Base-by-base conservation (phyloP, 2,888 invertebrate genomes). In the Apamea epomidion region DNA sequence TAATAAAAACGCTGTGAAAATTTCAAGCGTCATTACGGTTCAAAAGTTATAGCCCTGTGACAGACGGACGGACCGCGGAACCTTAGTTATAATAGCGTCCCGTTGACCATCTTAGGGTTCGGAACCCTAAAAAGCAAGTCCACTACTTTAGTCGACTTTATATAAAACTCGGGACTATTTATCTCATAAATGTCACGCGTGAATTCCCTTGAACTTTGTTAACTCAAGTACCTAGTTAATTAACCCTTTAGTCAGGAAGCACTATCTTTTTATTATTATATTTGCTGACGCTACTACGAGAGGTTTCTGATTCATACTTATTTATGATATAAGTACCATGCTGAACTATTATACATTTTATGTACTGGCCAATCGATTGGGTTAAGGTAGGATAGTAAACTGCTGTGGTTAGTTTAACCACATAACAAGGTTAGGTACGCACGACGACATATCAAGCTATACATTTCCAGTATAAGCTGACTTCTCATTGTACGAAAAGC, bases 121-220 rank as follows among this genome's bases (percentile, higher is more conserved):
- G 25, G 32, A 54, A 71, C 71, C 71, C 25, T 18, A 54, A 71
- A 54, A 54, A 54, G 16, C 25, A 58, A 60, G 54, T 25, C 42
- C 42, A 42, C 42, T 69, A 42, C 70, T 29, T 32, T n/a, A 62
- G 1, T 74, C 6, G 29, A n/a, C 37, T 70, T 62, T 25, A 45
- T 48, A 18, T 58, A 29, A 67, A 65, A 74, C 71, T 37, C 16
- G n/a, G 29, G 48, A 82, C 51, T 25, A 70, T 77, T 76, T 65
- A 75, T 77, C 73, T 75, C 29, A 25, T 81, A 78, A 88, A 81
- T 81, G 86, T 85, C 82, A 64, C 2, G 8, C n/a, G 21, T 62
- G 12, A 68, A 76, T 74, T 69, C 42, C 86, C 86, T 81, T 86
- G 88, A 86, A 88, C 88, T 76, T 77, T 76, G n/a, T 72, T 58